A percentile compares a stretch with the other conserved stretches of the same genome.
Conservation (phyloP, 2,797 vertebrate genomes). For the Thalassophryne amazonica region DNA sequence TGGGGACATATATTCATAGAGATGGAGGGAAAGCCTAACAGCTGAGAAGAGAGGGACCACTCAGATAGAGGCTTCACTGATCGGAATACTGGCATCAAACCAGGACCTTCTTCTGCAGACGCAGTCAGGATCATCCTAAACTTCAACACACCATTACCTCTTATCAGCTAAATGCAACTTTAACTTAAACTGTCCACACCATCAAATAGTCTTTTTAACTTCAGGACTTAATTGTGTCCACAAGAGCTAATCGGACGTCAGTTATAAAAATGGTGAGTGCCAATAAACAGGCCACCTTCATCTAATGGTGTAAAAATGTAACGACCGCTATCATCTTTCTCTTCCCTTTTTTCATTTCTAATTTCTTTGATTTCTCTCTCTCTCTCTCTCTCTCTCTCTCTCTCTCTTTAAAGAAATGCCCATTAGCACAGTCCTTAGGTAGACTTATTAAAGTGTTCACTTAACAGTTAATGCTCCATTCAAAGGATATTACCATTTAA, state of each 20-base stretch:
- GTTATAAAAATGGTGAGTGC: constrained; percentile 63
- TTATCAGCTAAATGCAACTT: constrained; percentile 61
- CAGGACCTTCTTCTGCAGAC: constrained; percentile 1
- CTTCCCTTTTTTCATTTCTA: constrained; percentile 19
- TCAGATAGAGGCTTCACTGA: neutral
- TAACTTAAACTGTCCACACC: constrained; percentile 55
- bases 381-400: neutral
- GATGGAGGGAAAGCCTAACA: no score
- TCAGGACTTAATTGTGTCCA: constrained; percentile 77
- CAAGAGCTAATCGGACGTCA: constrained; percentile 67
- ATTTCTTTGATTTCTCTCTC: constrained; percentile 13
- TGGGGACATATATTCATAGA: no score
- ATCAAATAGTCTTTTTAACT: constrained; percentile 77
- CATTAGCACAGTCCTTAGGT: constrained; percentile 55
- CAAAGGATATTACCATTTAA: constrained; percentile 51
- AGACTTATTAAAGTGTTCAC: constrained; percentile 64
- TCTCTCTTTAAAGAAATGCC: constrained; percentile 38
- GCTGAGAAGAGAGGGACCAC: neutral
- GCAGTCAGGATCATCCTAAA: constrained; percentile 36
- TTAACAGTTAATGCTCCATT: constrained; percentile 68
- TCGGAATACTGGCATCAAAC: neutral
- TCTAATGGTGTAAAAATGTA: constrained; percentile 50
- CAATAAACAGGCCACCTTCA: constrained; percentile 17
- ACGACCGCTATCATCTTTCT: constrained; percentile 34
- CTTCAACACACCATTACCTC: constrained; percentile 52